A percentile compares a stretch with the other conserved stretches of the same genome.
These are phyloP conservation scores for Hafferia zeledoni DNA, from an alignment of 2,797 vertebrate species.

Conservation along the genomic window DNA sequence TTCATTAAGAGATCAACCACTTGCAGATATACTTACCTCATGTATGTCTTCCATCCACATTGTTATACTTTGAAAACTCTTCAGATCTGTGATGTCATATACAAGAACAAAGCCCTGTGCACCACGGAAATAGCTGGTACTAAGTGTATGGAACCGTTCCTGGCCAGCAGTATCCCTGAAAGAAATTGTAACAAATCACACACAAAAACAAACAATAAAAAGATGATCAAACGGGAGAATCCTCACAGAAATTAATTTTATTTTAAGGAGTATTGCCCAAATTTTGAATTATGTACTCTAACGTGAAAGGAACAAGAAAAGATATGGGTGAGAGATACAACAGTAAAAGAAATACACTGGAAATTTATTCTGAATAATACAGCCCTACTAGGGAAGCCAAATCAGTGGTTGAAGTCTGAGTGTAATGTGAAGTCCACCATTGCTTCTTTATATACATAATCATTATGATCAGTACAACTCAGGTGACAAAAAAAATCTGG, in stretches of 20 bases:
- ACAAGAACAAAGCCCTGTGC: conserved; percentile 78
- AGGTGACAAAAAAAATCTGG: neutral
- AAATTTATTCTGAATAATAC: neutral
- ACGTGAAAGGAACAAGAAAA: neutral
- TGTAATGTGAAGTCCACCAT: neutral
- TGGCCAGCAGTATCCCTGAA: conserved; percentile 80
- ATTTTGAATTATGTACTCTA: neutral
- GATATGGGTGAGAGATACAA: neutral
- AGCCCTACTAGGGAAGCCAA: neutral
- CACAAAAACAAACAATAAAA: neutral
- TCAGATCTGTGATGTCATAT: conserved; percentile 75
- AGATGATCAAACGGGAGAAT: neutral
- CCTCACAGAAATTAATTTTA: neutral
- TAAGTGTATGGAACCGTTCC: conserved; percentile 76
- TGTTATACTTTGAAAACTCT: conserved; percentile 68
- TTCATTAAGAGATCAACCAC: neutral
- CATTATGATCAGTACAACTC: neutral
- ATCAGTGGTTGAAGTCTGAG: neutral
- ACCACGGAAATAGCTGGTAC: conserved; percentile 77
- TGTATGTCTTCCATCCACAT: conserved; percentile 76
- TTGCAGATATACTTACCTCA: conserved; percentile 63
- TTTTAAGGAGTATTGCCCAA: neutral
- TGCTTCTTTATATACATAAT: neutral
- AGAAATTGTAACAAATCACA: conserved; percentile 7
- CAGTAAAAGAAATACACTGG: neutral